phyloP scores from a whole-genome alignment of 1,140 invertebrate species.

The Zaprionus kolodkinae region DNA sequence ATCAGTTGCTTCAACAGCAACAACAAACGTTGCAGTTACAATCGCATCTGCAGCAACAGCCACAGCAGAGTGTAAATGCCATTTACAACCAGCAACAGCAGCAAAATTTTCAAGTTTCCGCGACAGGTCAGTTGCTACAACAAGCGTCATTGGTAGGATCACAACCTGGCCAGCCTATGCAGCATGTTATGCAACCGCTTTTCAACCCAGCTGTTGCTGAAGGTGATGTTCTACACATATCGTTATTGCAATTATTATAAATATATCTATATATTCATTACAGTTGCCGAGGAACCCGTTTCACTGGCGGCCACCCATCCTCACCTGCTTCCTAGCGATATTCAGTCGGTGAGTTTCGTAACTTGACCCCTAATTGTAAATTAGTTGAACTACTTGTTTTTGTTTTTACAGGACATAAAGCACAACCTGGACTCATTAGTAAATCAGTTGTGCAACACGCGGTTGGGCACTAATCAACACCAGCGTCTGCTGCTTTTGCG shows the following conservation, averaged over 20 bases:
- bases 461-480: conserved; percentile 81
- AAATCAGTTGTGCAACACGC: conserved; percentile 79
- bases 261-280: neutral
- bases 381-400: neutral
- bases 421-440: conserved; percentile 82
- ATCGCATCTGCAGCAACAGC: conserved; percentile 57
- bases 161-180: conserved; percentile 63
- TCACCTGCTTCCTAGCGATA: conserved; percentile 77
- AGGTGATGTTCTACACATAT: conserved; percentile 39
- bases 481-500: conserved; percentile 77
- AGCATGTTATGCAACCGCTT: conserved; percentile 70
- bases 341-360: conserved; percentile 73
- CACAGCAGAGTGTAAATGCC: conserved; percentile 38
- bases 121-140: conserved; percentile 61
- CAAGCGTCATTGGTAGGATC: conserved; percentile 61
- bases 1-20: conserved; percentile 63
- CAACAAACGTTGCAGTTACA: conserved; percentile 63
- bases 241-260: neutral
- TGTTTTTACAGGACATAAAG: conserved; percentile 73
- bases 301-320: conserved; percentile 82
- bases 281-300: conserved; percentile 77
- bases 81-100: conserved; percentile 67
- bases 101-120: conserved; percentile 54
- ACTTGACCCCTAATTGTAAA: neutral
- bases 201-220: conserved; percentile 64